Percentiles rank a stretch among this genome's conserved stretches.
phyloP scores from a whole-genome alignment of 2,797 vertebrate genomes.

The Anguilla anguilla region DNA sequence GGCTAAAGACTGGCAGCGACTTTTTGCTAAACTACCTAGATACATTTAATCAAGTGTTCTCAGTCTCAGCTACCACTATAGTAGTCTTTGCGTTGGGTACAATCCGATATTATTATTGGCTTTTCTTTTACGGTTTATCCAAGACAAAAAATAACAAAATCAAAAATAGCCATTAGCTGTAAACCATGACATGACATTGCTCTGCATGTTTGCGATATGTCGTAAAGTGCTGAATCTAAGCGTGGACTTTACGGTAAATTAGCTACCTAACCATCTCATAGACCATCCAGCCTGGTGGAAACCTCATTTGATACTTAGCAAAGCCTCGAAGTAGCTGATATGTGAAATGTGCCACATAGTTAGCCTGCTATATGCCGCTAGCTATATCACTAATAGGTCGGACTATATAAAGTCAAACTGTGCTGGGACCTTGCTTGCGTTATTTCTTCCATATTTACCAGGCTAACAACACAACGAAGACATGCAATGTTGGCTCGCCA shows the following conservation, averaged over 20 bases:
- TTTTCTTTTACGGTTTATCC: background rate
- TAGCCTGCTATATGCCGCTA: background rate
- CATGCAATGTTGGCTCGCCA: background rate
- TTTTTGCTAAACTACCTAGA: background rate
- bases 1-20: background rate
- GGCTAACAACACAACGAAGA: background rate
- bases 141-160: constrained; percentile 4
- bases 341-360: background rate
- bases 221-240: constrained; percentile 9
- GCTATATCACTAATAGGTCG: background rate
- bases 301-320: background rate
- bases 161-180: background rate
- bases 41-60: background rate
- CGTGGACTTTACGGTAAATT: constrained; percentile 13
- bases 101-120: background rate
- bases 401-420: background rate
- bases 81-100: background rate
- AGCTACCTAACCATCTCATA: background rate
- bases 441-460: background rate
- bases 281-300: too few relatives aligned
- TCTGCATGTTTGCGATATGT: constrained; percentile 20
- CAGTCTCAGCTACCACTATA: background rate
- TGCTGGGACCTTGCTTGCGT: background rate
- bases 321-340: background rate
- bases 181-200: constrained; percentile 18